Base-by-base conservation (phyloP, 2,888 invertebrate genomes). In the Dasysyrphus albostriatus region DNA sequence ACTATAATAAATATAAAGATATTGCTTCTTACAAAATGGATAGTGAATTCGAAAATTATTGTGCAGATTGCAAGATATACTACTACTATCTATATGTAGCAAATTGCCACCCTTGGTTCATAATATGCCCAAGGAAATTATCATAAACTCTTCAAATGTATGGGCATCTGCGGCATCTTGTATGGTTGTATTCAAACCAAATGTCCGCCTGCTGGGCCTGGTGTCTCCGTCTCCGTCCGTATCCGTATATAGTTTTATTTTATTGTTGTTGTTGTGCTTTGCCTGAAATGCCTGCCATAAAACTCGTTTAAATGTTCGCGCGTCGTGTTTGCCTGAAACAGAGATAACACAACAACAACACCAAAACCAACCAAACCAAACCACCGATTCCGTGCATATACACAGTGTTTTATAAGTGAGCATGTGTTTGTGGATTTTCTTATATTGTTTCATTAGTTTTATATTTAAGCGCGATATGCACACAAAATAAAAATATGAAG, bases 381-480 rank as follows among this genome's bases (percentile, higher is more conserved):
- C 32, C 34, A 58, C 58, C 34, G 34, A 58, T 10, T 58, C 16
- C 58, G 16, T 34, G 29, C 42, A 24, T 37, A 51, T 37, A 14
- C 3, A 44, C 24, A 54, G 51, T 24, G 29, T 54, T 29, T 9
- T 10, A 7, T 3, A 24, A 49, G 37, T 24, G 12, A 65, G 16
- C 34, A 19, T 69, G 84, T 84, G 54, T 80, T 72, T 34, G 80
- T 80, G 58, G 70, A 81, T 85, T 85, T 85, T 81, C 81, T 85
- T 85, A 85, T 85, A 85, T 85, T 85, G 69, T 81, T 85, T 85
- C 85, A 67, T 80, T 81, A 69, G 67, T 85, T 76, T 85, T 85
- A 85, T 85, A 85, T 85, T 85, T 85, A 85, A 85, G 85, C 73
- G 81, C 74, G 81, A 74, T 77, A 76, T 77, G 37, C 73, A 76